Evolutionary conservation across 2,888 invertebrate genomes (phyloP), one percentile per base, ranked within the genome.

Genomic region (Syritta pipiens): DNA sequence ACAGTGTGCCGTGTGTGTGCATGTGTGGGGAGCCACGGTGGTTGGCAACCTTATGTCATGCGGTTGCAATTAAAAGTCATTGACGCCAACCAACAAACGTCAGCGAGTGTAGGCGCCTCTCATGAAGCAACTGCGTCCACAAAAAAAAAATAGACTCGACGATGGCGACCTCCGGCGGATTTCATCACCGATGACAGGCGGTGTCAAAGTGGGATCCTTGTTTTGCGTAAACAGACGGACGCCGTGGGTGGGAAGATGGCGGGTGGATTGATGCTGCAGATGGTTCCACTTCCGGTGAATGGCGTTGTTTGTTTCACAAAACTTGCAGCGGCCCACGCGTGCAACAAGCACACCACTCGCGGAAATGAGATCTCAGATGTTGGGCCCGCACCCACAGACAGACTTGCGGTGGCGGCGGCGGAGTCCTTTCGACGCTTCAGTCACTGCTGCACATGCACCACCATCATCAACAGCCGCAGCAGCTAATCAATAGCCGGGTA

Each of bases 61-160:
- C 62, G 79, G 62, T 74, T 74, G 79, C 79, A 79, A 74, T 79
- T 67, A 79, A 79, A 68, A 72, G 79, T 79, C 79, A 74, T 79
- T 79, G 79, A 79, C 67, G 79, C 72, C 77, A 60, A 14, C 53
- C 46, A 12, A 12, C 60, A 49, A 17, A 32, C 7, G 32, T n/a
- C 14, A 20, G 19, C 26, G 22, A 10, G 48, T 20, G 71, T 74
- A 46, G 74, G 65, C n/a, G n/a, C n/a, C n/a, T n/a, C n/a, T n/a
- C n/a, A n/a, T n/a, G n/a, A n/a, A n/a, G n/a, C n/a, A n/a, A n/a
- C n/a, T n/a, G n/a, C n/a, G n/a, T n/a, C n/a, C n/a, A n/a, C n/a
- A n/a, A n/a, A n/a, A n/a, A n/a, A n/a, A n/a, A n/a, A n/a, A n/a
- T n/a, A n/a, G n/a, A n/a, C 12, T 12, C 37, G 35, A 35, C 4